These are phyloP conservation scores for Phaetusa simplex DNA, from an alignment of 2,113 vertebrate species.

Conservation along the genomic window DNA sequence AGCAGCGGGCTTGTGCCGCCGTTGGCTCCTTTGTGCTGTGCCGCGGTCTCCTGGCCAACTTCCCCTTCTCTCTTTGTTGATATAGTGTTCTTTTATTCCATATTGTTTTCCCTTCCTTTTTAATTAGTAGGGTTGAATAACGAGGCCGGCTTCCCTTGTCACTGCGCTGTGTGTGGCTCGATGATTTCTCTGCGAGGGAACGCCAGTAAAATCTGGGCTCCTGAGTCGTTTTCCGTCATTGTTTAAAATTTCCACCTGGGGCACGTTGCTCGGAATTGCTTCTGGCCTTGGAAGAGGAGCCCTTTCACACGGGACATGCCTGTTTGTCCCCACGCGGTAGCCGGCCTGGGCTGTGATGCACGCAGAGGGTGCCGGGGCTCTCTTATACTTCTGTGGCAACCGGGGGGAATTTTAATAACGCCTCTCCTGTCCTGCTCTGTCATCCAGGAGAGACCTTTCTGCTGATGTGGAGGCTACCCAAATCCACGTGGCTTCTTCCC, in stretches of 20 bases:
- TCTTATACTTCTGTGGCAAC: too few relatives aligned
- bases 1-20: accelerated
- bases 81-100: not conserved
- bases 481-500: not conserved
- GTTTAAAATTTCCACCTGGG: not conserved
- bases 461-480: not conserved
- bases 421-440: not conserved
- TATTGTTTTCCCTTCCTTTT: not conserved
- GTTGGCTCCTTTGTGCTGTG: not conserved
- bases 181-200: too few relatives aligned
- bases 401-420: not conserved
- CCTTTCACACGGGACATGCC: accelerated
- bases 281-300: not conserved
- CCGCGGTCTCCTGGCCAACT: not conserved
- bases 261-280: accelerated
- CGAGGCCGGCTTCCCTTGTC: accelerated
- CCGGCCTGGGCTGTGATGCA: not conserved
- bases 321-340: accelerated
- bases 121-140: not conserved
- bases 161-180: accelerated
- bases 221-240: not conserved
- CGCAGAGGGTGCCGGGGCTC: not conserved
- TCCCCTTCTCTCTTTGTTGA: not conserved
- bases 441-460: not conserved
- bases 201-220: accelerated